These are phyloP conservation scores for Drosophila prostipennis DNA, from an alignment of 2,888 invertebrate genomes.

Conservation along the genomic window DNA sequence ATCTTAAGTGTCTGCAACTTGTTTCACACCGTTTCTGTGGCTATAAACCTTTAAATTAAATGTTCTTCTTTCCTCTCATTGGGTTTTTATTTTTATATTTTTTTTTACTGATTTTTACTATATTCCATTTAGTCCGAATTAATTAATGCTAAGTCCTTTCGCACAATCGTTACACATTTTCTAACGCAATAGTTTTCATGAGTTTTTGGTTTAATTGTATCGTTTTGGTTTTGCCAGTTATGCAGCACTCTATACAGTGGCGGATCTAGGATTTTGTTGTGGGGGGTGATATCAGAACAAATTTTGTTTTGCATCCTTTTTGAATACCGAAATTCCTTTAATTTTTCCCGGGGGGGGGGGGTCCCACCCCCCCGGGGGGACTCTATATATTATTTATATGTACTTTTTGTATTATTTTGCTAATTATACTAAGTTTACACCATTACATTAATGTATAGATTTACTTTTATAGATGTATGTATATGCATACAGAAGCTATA, in stretches of 20 bases:
- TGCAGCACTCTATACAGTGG: slow-evolving; percentile 65
- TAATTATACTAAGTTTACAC: slow-evolving; percentile 71
- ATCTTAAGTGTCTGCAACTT: slow-evolving; percentile 44
- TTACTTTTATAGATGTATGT: slow-evolving; percentile 42
- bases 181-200: slow-evolving; percentile 69
- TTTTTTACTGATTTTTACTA: slow-evolving; percentile 32
- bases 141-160: slow-evolving; percentile 43
- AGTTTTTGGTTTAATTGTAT: slow-evolving; percentile 56
- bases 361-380: too few relatives aligned
- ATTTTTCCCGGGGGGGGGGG: too few relatives aligned
- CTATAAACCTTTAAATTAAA: slow-evolving; percentile 44
- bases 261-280: too few relatives aligned
- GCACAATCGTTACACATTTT: slow-evolving; percentile 46
- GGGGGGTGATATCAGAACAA: too few relatives aligned
- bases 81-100: slow-evolving; percentile 28
- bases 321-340: too few relatives aligned
- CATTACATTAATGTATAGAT: slow-evolving; percentile 66
- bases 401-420: slow-evolving; percentile 45
- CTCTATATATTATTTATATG: slow-evolving; percentile 55
- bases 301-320: too few relatives aligned
- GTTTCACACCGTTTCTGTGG: slow-evolving; percentile 3
- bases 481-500: slow-evolving; percentile 36
- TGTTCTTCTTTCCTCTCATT: slow-evolving; percentile 15
- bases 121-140: slow-evolving; percentile 39
- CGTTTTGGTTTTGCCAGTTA: slow-evolving; percentile 53